Evolutionary conservation across 2,888 invertebrate species (phyloP).

Genomic region (Yponomeuta sedellus): DNA sequence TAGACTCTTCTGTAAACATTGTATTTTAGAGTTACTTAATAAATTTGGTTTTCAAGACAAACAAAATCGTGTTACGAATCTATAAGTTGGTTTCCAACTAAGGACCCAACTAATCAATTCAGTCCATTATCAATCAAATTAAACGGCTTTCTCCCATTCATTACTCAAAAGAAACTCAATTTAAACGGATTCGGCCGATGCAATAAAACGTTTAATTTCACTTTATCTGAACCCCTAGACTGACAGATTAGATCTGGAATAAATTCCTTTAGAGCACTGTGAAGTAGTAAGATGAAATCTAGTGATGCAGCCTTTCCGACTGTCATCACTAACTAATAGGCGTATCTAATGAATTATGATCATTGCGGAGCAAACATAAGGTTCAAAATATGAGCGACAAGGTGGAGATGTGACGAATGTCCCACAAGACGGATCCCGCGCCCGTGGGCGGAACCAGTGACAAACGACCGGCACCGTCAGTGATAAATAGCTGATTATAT

Average conservation of each 20-base stretch:
- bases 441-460: conserved; percentile 70
- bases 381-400: conserved; percentile 37
- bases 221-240: neutral
- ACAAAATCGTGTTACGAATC: neutral
- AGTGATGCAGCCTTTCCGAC: conserved; percentile 58
- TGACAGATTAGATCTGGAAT: conserved; percentile 13
- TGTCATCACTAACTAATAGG: conserved; percentile 64
- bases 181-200: conserved; percentile 6
- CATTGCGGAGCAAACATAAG: conserved; percentile 37
- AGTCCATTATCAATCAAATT: conserved; percentile 1
- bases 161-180: conserved; percentile 11
- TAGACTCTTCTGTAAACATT: too few relatives aligned
- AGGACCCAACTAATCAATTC: neutral
- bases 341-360: conserved; percentile 34
- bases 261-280: conserved; percentile 13
- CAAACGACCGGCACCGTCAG: conserved; percentile 67
- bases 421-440: conserved; percentile 39
- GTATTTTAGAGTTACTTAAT: too few relatives aligned
- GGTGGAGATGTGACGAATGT: conserved; percentile 52
- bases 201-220: conserved; percentile 8
- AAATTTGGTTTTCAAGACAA: neutral
- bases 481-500: conserved; percentile 76
- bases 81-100: neutral
- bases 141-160: conserved; percentile 1
- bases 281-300: conserved; percentile 54